Base-by-base conservation (phyloP, 2,113 vertebrate genomes). In the Cyprinodon brontotheroides region DNA sequence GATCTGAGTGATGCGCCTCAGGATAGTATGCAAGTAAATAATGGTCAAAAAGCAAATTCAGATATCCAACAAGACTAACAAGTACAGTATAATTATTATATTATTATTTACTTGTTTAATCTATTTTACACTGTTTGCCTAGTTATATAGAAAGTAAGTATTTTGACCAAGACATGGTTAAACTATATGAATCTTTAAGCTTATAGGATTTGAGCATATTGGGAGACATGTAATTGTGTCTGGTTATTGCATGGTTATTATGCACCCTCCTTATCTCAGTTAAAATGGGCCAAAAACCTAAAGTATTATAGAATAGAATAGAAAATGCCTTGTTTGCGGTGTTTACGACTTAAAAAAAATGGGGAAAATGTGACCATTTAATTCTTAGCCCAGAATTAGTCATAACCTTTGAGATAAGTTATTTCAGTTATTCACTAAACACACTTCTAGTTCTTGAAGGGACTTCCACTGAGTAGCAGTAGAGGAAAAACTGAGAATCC, bases 1-100 rank as follows among this genome's bases (percentile, higher is more conserved):
- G 59, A 64, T 0, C 14, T 65, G 9, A 60, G 62, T 15, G 13
- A 57, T 48, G n/a, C 76, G 22, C 70, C 66, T 7, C 15, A 59
- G 0, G 67, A 74, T 11, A 41, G 13, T 61, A 47, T 29, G 22
- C 53, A 69, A 68, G 40, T 68, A 74, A 77, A 61, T 67, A 65
- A 77, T 29, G 45, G 13, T 60, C 41, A 41, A 64, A 74, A 20
- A 70, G 29, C 20, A 15, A 68, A 83, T 38, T 65, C 37, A 59
- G 64, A 45, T 29, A 36, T 20, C 69, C 61, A 78, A 39, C 12
- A 74, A 70, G 60, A 77, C 57, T 11, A 10, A 67, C 60, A 7
- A 72, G 39, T 70, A 12, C 65, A 72, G 39, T 70, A 12, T 67
- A 22, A 60, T 20, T 75, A 8, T 63, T 7, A 14, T 37, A 57